Conservation (phyloP, 2,888 invertebrate species). For the Lasioglossum figueresi region DNA sequence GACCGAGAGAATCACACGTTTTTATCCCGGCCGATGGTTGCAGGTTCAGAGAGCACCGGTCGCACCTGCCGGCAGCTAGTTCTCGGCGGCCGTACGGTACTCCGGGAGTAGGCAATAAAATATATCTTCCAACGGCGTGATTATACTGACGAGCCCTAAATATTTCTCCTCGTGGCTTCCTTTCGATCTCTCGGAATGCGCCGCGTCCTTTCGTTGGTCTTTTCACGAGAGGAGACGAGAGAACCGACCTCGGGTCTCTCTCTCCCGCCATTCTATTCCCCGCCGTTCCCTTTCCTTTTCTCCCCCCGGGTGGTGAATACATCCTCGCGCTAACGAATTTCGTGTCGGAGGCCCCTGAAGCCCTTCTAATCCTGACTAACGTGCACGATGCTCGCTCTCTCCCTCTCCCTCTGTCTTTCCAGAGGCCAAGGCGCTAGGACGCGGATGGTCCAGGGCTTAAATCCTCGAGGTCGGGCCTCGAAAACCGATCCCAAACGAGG, state of each 20-base stretch:
- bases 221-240: constrained; percentile 4
- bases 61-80: constrained; percentile 40
- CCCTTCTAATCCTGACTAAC: constrained; percentile 76
- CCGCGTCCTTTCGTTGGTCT: constrained; percentile 40
- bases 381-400: constrained; percentile 44
- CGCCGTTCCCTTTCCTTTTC: constrained; percentile 17
- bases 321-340: constrained; percentile 70
- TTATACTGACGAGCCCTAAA: constrained; percentile 65
- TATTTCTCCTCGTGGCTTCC: constrained; percentile 62
- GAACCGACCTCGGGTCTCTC: constrained; percentile 11
- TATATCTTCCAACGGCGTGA: constrained; percentile 58
- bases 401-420: not conserved
- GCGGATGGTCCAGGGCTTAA: constrained; percentile 39
- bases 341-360: constrained; percentile 41
- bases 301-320: constrained; percentile 38
- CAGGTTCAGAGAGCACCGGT: constrained; percentile 4
- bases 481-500: constrained; percentile 46
- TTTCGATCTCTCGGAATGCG: constrained; percentile 62
- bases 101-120: constrained; percentile 56
- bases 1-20: not conserved
- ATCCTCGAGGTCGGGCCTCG: constrained; percentile 27
- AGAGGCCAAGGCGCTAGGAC: constrained; percentile 36
- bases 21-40: constrained; percentile 24
- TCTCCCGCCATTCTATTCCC: constrained; percentile 7
- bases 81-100: constrained; percentile 44